Evolutionary conservation across 2,797 vertebrate genomes (phyloP).

Genomic region (Buceros bicornis): DNA sequence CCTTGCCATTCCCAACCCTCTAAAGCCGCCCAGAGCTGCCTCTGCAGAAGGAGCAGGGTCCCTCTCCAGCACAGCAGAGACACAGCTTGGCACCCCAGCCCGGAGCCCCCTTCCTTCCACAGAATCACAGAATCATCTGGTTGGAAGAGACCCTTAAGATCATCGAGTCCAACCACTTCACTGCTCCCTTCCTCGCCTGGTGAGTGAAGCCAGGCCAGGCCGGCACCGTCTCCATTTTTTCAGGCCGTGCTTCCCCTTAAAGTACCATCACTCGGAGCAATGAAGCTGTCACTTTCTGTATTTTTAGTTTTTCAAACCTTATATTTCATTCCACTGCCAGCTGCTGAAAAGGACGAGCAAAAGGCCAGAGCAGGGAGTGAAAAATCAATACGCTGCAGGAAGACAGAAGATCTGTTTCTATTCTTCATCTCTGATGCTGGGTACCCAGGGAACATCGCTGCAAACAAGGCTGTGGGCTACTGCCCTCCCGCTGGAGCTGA

Average conservation of each 20-base stretch:
- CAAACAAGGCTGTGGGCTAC: slow-evolving; percentile 5
- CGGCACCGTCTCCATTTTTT: not conserved
- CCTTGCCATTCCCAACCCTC: not conserved
- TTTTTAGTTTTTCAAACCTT: slow-evolving; percentile 80
- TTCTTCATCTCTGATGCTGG: slow-evolving; percentile 40
- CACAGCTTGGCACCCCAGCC: not conserved
- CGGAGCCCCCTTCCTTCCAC: not conserved
- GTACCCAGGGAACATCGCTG: slow-evolving; percentile 29
- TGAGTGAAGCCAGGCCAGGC: not conserved
- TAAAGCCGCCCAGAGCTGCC: not conserved
- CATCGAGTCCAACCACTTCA: not conserved
- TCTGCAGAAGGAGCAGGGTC: not conserved
- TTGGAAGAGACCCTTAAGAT: too few species aligned
- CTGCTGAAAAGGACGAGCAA: slow-evolving; percentile 74
- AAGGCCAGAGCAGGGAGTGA: slow-evolving; percentile 74
- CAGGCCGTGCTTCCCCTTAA: slow-evolving; percentile 54
- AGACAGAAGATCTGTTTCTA: slow-evolving; percentile 62
- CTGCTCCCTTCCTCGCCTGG: not conserved
- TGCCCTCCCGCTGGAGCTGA: not conserved
- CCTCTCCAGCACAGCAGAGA: fast-evolving
- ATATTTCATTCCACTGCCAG: slow-evolving; percentile 72
- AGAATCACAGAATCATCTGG: too few species aligned
- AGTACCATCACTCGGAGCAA: slow-evolving; percentile 60
- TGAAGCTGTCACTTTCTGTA: slow-evolving; percentile 77
- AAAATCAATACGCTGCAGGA: slow-evolving; percentile 80